phyloP scores from a whole-genome alignment of 2,888 invertebrate genomes.

The Tholera decimalis region DNA sequence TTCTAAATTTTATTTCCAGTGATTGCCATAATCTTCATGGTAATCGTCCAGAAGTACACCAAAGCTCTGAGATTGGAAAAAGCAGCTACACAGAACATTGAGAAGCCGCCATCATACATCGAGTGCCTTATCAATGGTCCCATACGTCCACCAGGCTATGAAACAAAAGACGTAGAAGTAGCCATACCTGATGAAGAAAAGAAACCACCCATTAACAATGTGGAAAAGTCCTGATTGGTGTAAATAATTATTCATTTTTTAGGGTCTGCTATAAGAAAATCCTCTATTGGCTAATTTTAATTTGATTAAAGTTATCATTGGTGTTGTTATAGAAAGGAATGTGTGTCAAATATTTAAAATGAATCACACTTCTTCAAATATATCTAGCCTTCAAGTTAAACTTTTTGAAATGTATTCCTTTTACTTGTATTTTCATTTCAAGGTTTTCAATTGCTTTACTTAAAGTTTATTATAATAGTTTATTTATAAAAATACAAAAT shows the following conservation, averaged over 20 bases:
- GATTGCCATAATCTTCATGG: slow-evolving; percentile 71
- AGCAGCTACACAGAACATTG: slow-evolving; percentile 59
- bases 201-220: slow-evolving; percentile 54
- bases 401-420: slow-evolving; percentile 8
- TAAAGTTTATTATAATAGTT: no score
- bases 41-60: slow-evolving; percentile 75
- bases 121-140: slow-evolving; percentile 76
- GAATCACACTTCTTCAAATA: neutral
- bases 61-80: slow-evolving; percentile 71
- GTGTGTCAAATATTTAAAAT: neutral
- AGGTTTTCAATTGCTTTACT: neutral
- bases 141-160: slow-evolving; percentile 47
- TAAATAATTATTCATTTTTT: neutral
- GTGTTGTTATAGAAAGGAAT: neutral
- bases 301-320: neutral
- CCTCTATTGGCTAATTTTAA: slow-evolving; percentile 9
- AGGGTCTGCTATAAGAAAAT: slow-evolving; percentile 3
- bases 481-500: no score
- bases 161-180: slow-evolving; percentile 59
- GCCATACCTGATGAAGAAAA: slow-evolving; percentile 62
- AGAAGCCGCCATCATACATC: slow-evolving; percentile 81
- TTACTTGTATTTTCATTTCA: neutral
- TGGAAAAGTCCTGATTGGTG: slow-evolving; percentile 46
- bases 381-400: neutral
- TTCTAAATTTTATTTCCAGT: slow-evolving; percentile 66